Conservation (phyloP, 1,140 invertebrate genomes). For the Polypedilum pembai region DNA sequence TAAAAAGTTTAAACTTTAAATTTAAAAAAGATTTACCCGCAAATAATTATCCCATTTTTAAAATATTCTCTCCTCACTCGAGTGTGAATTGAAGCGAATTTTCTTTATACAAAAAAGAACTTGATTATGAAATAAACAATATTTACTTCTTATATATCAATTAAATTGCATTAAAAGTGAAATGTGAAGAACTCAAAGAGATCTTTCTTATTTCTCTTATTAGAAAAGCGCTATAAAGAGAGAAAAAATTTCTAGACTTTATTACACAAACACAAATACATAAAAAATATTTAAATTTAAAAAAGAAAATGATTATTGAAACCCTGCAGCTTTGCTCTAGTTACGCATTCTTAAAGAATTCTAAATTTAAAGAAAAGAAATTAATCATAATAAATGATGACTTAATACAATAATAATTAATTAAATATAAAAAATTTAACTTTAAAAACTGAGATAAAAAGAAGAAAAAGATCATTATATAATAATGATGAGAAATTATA, state of each 20-base stretch:
- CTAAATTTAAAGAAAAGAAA: not conserved
- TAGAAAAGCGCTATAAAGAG: not conserved
- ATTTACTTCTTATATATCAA: no score
- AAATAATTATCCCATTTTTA: not conserved
- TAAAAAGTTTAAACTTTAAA: no score
- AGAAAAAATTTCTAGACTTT: not conserved
- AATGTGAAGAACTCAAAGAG: no score
- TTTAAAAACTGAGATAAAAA: not conserved
- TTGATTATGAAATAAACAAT: no score
- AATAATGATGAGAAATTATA: conserved; percentile 14
- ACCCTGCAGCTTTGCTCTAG: conserved; percentile 15
- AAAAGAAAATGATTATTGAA: not conserved
- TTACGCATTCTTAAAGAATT: conserved; percentile 13
- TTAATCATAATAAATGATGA: conserved; percentile 4
- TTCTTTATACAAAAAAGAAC: not conserved
- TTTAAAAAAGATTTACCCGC: not conserved
- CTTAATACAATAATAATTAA: conserved; percentile 15
- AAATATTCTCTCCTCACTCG: not conserved
- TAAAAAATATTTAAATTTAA: conserved; percentile 4
- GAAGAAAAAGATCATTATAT: not conserved
- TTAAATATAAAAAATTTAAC: not conserved
- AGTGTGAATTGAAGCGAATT: not conserved
- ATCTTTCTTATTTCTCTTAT: not conserved
- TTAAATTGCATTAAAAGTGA: no score
- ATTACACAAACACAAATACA: not conserved